These are phyloP conservation scores for Gadopsis bispinosus DNA, from an alignment of 2,797 vertebrate species.

Conservation along the genomic window DNA sequence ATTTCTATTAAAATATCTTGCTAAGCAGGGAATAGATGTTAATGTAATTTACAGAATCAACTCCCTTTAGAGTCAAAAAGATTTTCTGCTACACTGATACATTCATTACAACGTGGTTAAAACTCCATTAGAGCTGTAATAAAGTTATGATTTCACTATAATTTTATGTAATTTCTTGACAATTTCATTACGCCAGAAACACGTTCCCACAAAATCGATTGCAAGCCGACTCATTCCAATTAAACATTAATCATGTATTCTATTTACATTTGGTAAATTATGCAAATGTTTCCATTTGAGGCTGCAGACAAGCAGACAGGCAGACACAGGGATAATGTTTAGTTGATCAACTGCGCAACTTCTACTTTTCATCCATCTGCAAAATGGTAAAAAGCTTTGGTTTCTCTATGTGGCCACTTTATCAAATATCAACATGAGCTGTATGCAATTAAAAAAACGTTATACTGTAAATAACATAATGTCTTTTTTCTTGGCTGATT, in stretches of 20 bases:
- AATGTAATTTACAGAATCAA: conserved; percentile 36
- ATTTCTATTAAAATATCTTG: conserved; percentile 6
- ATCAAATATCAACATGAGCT: background rate
- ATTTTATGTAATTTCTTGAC: conserved; percentile 40
- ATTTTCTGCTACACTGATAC: conserved; percentile 27
- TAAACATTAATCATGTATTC: conserved; percentile 19
- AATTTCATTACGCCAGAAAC: conserved; percentile 37
- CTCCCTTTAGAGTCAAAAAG: conserved; percentile 19
- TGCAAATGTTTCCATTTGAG: conserved; percentile 22
- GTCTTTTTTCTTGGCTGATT: background rate
- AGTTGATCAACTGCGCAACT: background rate
- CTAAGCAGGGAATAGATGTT: conserved; percentile 1
- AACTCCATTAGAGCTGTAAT: conserved; percentile 47
- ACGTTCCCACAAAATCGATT: conserved; percentile 39
- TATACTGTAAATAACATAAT: too few species aligned
- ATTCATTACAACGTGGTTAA: conserved; percentile 36
- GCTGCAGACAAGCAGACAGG: conserved; percentile 5
- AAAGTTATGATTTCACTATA: conserved; percentile 56
- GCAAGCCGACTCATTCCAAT: conserved; percentile 26
- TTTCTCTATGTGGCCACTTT: conserved; percentile 4
- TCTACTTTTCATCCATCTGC: background rate
- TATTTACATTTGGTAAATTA: conserved; percentile 35
- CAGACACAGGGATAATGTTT: background rate
- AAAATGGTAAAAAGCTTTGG: background rate
- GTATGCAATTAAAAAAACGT: background rate